A percentile compares a stretch with the other conserved stretches of the same genome.
These are phyloP conservation scores for Alaudala cheleensis DNA, from an alignment of 2,113 vertebrate species.

Conservation along the genomic window DNA sequence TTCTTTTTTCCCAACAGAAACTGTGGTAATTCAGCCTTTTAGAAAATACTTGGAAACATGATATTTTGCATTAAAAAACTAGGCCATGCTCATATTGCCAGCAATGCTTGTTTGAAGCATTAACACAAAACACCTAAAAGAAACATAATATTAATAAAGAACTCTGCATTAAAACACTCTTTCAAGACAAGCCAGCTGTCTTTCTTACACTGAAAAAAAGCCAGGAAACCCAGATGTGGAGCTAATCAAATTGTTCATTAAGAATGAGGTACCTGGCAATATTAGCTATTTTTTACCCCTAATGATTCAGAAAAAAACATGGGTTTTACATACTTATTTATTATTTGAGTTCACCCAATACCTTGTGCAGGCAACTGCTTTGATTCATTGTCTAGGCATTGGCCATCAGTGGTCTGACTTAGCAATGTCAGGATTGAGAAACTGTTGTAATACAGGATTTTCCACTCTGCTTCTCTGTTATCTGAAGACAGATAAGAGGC, in stretches of 20 bases:
- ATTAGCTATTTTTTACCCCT: neutral
- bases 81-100: neutral
- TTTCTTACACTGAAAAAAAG: neutral
- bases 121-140: slow-evolving; percentile 46
- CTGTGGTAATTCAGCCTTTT: neutral
- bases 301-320: neutral
- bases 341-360: neutral
- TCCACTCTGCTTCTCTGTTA: neutral
- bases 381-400: neutral
- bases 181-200: slow-evolving; percentile 49
- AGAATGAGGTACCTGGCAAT: slow-evolving; percentile 31
- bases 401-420: neutral
- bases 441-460: neutral
- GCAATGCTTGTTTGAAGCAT: slow-evolving; percentile 26
- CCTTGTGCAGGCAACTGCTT: neutral
- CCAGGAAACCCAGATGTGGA: slow-evolving; percentile 34
- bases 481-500: neutral
- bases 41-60: slow-evolving; percentile 30
- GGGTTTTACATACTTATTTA: neutral
- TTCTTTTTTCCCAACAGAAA: neutral
- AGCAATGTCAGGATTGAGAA: neutral
- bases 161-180: slow-evolving; percentile 29
- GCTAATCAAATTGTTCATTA: slow-evolving; percentile 19
- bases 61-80: slow-evolving; percentile 34
- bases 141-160: slow-evolving; percentile 29